Conservation (phyloP, 2,888 invertebrate species). For the Caenorhabditis doughertyi region DNA sequence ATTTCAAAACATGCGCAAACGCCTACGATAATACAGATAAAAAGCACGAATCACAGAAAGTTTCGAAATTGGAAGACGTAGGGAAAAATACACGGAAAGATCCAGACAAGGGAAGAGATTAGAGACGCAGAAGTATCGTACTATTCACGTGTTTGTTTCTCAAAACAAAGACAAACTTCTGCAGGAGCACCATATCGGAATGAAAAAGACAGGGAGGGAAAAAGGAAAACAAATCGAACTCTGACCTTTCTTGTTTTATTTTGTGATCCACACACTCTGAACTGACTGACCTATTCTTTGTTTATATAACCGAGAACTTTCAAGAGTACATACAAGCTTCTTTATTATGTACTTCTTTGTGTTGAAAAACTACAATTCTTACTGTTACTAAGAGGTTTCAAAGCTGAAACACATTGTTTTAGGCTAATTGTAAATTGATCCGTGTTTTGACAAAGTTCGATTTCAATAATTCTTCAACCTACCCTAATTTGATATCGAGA, state of each 20-base stretch:
- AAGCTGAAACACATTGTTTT: too few species aligned
- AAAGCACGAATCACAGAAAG: constrained; percentile 21
- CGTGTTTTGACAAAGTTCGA: too few species aligned
- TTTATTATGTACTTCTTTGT: background rate
- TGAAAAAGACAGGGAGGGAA: background rate
- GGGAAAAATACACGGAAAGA: background rate
- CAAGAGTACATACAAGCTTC: constrained; percentile 9
- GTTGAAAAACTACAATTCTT: background rate
- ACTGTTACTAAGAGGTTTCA: too few species aligned
- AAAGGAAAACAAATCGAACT: constrained; percentile 44
- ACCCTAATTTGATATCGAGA: too few species aligned
- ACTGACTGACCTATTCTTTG: constrained; percentile 5
- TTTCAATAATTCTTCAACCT: too few species aligned
- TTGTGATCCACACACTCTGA: background rate
- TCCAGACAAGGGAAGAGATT: background rate
- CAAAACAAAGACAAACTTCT: constrained; percentile 9
- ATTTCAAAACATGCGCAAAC: constrained; percentile 43
- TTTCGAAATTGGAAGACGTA: background rate
- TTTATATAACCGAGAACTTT: constrained; percentile 28
- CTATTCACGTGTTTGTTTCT: constrained; percentile 38
- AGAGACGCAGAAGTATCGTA: background rate
- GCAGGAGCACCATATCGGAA: background rate
- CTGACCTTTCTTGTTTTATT: constrained; percentile 39
- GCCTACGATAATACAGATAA: constrained; percentile 51
- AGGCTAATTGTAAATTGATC: too few species aligned